These are phyloP conservation scores for Cottoperca gobio DNA, from an alignment of 2,797 vertebrate genomes.

Conservation along the genomic window DNA sequence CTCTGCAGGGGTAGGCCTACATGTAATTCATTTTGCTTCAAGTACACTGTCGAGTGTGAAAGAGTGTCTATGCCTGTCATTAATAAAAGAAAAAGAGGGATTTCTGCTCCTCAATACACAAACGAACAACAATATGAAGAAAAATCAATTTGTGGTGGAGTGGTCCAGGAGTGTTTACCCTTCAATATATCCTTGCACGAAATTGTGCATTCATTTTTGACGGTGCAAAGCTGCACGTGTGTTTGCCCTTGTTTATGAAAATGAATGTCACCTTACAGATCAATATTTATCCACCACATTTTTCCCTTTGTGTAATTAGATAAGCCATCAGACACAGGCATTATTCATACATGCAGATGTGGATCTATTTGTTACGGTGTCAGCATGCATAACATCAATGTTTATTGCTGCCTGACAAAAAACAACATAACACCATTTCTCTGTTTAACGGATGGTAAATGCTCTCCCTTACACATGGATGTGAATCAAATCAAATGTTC, in stretches of 20 bases:
- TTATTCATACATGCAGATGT: constrained; percentile 37
- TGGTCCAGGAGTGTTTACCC: background rate
- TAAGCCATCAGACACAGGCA: constrained; percentile 7
- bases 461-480: background rate
- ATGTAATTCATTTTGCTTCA: constrained; percentile 23
- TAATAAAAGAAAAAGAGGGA: constrained; percentile 1
- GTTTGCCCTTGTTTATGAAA: constrained; percentile 37
- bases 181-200: background rate
- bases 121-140: background rate
- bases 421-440: background rate
- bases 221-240: background rate
- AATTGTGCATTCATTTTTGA: background rate
- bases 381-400: constrained; percentile 13
- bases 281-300: constrained; percentile 39
- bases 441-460: constrained; percentile 7
- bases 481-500: background rate
- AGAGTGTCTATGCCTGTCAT: background rate
- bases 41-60: background rate
- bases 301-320: constrained; percentile 44
- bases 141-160: constrained; percentile 2
- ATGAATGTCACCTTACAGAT: constrained; percentile 34
- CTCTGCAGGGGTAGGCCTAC: background rate
- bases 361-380: constrained; percentile 5
- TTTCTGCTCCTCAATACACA: background rate
- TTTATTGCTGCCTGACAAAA: constrained; percentile 21